A percentile compares a stretch with the other conserved stretches of the same genome.
Conservation (phyloP, 37 sponge, comb jelly and placozoan species). For the Diacarnus erythraeanus region DNA sequence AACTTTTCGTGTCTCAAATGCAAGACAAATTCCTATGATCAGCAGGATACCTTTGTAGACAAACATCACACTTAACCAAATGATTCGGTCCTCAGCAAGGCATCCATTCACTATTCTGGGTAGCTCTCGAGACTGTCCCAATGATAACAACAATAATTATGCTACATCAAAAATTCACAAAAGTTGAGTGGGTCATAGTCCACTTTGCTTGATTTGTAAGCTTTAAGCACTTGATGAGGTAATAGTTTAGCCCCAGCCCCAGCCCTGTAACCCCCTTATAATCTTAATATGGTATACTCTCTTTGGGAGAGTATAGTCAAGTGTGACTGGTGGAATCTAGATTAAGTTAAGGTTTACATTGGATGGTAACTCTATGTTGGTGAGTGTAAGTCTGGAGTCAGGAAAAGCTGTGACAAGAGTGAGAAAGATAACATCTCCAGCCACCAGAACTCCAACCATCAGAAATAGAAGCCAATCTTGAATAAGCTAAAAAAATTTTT, state of each 20-base stretch:
- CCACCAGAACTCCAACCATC: slow-evolving; percentile 42
- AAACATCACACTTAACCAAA: slow-evolving; percentile 39
- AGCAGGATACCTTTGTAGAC: slow-evolving; percentile 61
- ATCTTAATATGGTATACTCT: no score
- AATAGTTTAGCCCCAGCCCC: no score
- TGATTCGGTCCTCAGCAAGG: not conserved
- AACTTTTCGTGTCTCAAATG: slow-evolving; percentile 63
- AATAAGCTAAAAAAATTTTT: slow-evolving; percentile 28
- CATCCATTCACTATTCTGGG: slow-evolving; percentile 31
- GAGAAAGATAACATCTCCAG: slow-evolving; percentile 42
- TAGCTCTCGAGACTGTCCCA: slow-evolving; percentile 15
- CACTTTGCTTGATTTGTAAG: no score
- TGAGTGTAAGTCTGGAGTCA: slow-evolving; percentile 27
- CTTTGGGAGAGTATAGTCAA: no score
- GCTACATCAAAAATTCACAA: not conserved
- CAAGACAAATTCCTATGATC: slow-evolving; percentile 55
- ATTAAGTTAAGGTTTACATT: slow-evolving; percentile 41
- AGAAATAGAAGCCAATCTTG: slow-evolving; percentile 53
- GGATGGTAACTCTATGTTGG: slow-evolving; percentile 9
- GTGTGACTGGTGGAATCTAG: no score
- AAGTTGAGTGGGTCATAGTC: no score
- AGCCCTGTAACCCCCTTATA: no score
- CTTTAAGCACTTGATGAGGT: no score
- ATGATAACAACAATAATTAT: not conserved
- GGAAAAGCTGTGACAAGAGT: slow-evolving; percentile 49